Evolutionary conservation across 2,888 invertebrate species (phyloP), one percentile per base, ranked within the genome.

Genomic region (Plebejus argus): DNA sequence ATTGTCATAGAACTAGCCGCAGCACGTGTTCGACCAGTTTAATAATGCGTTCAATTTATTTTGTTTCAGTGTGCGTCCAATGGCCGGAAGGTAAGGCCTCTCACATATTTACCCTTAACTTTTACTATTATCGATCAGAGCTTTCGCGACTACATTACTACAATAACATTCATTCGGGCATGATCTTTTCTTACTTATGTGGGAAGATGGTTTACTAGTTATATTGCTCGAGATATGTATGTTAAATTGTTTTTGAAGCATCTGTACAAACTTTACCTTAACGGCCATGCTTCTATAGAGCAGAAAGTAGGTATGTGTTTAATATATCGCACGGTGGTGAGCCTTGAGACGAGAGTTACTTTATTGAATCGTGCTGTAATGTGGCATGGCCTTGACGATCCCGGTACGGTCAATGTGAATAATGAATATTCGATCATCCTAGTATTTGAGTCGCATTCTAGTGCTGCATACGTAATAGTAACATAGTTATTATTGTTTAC

Each of bases 31-130:
- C 33, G 70, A 58, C 70, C 12, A n/a, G 58, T 77, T 70, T 75
- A 79, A 78, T 78, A 78, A 76, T 76, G 53, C 79, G 74, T 33
- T 56, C 77, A 81, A 85, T 84, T 87, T 88, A 90, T 90, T 89
- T 94, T 96, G 96, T 96, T 95, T 90, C 97, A 96, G 97, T 98
- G 93, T 97, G 97, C 95, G 97, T 98, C 90, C 98, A 97, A 93
- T 98, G 98, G 98, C 97, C 97, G 85, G 97, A 97, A 95, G 97
- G 97, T 97, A 95, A 96, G 96, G 94, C 82, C 81, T 82, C 82
- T 82, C 81, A 80, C 28, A 33, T 72, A 70, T 45, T 82, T 82
- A 82, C 80, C 82, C 83, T 85, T 83, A 82, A 77, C 80, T 79
- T 80, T 86, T 83, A 85, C 84, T 86, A n/a, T n/a, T 85, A 87